Conservation (phyloP, 1,140 invertebrate species). For the Bombus breviceps region DNA sequence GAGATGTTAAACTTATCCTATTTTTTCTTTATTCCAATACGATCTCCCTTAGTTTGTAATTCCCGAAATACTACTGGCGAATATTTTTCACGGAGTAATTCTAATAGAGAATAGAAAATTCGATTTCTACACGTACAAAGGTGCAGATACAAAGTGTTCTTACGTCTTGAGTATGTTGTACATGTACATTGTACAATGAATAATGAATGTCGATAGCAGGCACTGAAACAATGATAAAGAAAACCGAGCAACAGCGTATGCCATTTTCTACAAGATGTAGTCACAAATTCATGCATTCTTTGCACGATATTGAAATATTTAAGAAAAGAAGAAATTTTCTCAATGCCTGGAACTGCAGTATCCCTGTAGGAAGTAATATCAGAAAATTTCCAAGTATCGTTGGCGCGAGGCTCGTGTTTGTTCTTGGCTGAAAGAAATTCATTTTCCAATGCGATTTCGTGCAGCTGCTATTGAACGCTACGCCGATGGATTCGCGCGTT, state of each 20-base stretch:
- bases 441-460: neutral
- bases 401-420: neutral
- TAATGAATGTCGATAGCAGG: conserved; percentile 17
- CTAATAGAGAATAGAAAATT: neutral
- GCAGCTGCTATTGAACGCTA: neutral
- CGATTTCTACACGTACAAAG: conserved; percentile 8
- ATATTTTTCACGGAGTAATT: neutral
- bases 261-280: neutral
- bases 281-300: neutral
- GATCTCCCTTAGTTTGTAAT: neutral
- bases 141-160: neutral
- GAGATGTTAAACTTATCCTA: neutral
- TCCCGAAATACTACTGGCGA: neutral
- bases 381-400: neutral
- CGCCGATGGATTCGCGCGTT: conserved; percentile 20
- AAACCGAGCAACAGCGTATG: neutral
- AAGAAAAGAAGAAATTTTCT: neutral
- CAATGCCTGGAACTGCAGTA: too few species aligned
- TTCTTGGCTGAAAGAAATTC: neutral
- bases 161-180: neutral
- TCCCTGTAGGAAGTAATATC: neutral
- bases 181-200: conserved; percentile 13
- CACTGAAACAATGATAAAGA: neutral
- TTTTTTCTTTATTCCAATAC: too few species aligned
- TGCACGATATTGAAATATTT: neutral